Evolutionary conservation across 30 jellyfish, hydroid and myxozoan genomes (phyloP), one percentile per base, ranked within the genome.

Genomic region (Sanderia malayensis): DNA sequence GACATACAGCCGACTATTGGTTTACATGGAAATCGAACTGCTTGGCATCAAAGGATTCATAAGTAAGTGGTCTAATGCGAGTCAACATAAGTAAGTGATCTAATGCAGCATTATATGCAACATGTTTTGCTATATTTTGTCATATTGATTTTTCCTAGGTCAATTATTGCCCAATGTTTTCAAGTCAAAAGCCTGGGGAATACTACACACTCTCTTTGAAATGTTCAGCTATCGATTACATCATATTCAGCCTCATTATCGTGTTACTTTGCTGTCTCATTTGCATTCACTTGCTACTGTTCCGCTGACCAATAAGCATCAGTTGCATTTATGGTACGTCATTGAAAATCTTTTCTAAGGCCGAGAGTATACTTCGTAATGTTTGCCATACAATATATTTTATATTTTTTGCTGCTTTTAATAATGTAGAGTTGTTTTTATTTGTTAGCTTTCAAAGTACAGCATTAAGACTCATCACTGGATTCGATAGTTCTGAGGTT

Each of bases 211-310:
- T 13, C 82, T 92, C 23, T 80, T 85, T 29, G 99, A 92, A 64
- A 92, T 92, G 99, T 92, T 92, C 77, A 84, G 96, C 70, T 83
- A 92, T 66, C 85, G 99, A 41, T 72, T 92, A 67, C 99, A 83
- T 80, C 99, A 92, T 61, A 92, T 92, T 44, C 99, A 92, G 87
- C 88, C 99, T 62, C 92, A 92, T 45, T 92, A 92, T 61, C 94
- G 99, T 59, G 92, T 84, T 47, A 84, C 86, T 6, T 67, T 92
- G 62, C 71, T 92, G 76, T 84, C 96, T 70, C 91, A 85, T 79
- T 69, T 92, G 66, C 96, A 92, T 77, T 62, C 94, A 31, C 75
- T 92, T 60, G 87, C 95, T 27, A 37, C 93, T 13, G 91, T 92
- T n/a, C 89, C 95, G 0, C 57, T 76, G 62, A 79, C 95, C 7